A percentile compares a stretch with the other conserved stretches of the same genome.
Conservation (phyloP, 2,888 invertebrate genomes). For the Agriopis marginaria region DNA sequence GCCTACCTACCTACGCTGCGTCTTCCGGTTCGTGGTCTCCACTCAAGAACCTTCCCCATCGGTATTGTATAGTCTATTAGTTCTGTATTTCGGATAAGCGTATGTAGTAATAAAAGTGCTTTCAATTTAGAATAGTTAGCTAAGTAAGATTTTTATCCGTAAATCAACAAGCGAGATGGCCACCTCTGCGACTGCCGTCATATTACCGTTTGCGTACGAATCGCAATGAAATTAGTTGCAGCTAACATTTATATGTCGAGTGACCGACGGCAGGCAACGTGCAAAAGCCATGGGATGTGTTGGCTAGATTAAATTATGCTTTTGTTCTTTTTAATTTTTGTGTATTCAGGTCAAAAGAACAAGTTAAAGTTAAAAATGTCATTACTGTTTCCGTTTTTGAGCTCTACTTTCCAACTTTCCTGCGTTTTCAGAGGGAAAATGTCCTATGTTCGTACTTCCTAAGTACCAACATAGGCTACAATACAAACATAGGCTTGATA, state of each 20-base stretch:
- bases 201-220: slow-evolving; percentile 41
- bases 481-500: too few relatives aligned
- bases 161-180: background rate
- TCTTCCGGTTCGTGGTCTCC: too few relatives aligned
- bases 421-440: too few relatives aligned
- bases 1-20: too few relatives aligned
- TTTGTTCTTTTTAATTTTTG: slow-evolving; percentile 12
- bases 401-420: too few relatives aligned
- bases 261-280: slow-evolving; percentile 37
- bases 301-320: slow-evolving; percentile 22
- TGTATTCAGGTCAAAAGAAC: slow-evolving; percentile 16
- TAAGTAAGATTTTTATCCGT: background rate
- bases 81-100: too few relatives aligned
- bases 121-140: too few relatives aligned
- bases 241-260: slow-evolving; percentile 39
- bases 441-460: too few relatives aligned
- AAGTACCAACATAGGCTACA: too few relatives aligned
- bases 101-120: too few relatives aligned
- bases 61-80: too few relatives aligned
- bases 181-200: slow-evolving; percentile 36
- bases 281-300: slow-evolving; percentile 37
- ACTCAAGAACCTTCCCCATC: too few relatives aligned
- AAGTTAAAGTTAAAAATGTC: background rate
- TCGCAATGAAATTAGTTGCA: slow-evolving; percentile 46
- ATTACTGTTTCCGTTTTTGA: background rate